Conservation (phyloP, 2,797 vertebrate species). For the Enteromius paludinosus region DNA sequence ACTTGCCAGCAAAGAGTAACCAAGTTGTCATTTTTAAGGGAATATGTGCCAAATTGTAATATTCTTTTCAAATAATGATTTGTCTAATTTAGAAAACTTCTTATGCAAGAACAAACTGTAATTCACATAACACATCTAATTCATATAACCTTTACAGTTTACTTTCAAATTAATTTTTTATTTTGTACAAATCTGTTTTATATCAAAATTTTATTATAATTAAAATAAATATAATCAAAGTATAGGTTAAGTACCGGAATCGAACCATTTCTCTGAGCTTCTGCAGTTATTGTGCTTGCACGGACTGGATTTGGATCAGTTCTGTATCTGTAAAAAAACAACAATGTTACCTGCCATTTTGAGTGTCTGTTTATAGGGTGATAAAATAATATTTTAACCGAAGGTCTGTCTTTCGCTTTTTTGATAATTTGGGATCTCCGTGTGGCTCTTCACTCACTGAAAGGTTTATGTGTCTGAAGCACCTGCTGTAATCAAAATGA, state of each 20-base stretch:
- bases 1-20: neutral
- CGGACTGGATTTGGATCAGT: neutral
- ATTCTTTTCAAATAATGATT: neutral
- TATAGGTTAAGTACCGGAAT: neutral
- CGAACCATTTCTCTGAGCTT: neutral
- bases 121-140: neutral
- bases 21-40: neutral
- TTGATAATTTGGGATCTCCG: constrained; percentile 11
- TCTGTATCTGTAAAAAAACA: neutral
- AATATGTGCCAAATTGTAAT: neutral
- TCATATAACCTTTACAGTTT: neutral
- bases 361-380: constrained; percentile 13
- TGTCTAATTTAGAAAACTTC: no score
- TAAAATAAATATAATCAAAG: neutral
- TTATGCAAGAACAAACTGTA: no score
- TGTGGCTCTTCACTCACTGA: constrained; percentile 13
- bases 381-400: constrained; percentile 20
- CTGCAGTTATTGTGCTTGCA: neutral
- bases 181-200: neutral
- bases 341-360: constrained; percentile 9
- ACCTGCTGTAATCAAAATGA: constrained; percentile 23
- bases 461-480: constrained; percentile 30
- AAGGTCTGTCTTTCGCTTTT: constrained; percentile 1
- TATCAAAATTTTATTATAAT: neutral
- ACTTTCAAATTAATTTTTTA: neutral